A percentile compares a stretch with the other conserved stretches of the same genome.
phyloP scores from a whole-genome alignment of 2,888 invertebrate species.

The Agonopterix arenella region DNA sequence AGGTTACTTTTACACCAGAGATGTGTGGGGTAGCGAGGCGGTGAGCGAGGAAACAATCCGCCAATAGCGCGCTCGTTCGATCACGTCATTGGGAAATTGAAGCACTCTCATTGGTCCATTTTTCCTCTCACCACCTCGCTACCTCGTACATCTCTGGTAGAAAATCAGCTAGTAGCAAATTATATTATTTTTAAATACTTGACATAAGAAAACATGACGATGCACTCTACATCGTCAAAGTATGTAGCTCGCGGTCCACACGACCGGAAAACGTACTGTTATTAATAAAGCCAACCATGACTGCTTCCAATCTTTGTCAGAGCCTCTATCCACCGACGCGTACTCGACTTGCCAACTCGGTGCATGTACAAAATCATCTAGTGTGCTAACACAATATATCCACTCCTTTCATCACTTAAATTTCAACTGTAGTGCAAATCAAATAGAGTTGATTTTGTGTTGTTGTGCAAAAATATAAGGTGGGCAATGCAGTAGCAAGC shows the following conservation, averaged over 20 bases:
- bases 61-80: too few species aligned
- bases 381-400: conserved; percentile 20
- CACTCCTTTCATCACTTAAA: conserved; percentile 6
- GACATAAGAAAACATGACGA: background rate
- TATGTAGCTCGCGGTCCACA: conserved; percentile 27
- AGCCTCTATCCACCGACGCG: conserved; percentile 60
- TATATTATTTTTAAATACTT: too few species aligned
- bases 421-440: background rate
- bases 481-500: conserved; percentile 42
- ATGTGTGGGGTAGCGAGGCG: too few species aligned
- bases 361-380: conserved; percentile 46
- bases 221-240: conserved; percentile 23
- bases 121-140: too few species aligned
- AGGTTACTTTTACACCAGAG: too few species aligned
- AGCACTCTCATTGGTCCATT: too few species aligned
- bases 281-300: conserved; percentile 55
- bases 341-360: conserved; percentile 55
- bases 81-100: too few species aligned
- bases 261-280: conserved; percentile 52
- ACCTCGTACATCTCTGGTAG: too few species aligned
- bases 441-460: conserved; percentile 19
- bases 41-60: too few species aligned
- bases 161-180: too few species aligned
- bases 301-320: conserved; percentile 67
- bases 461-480: conserved; percentile 17